Evolutionary conservation across 2,888 invertebrate genomes (phyloP), one percentile per base, ranked within the genome.

Genomic region (Xylota sylvarum): DNA sequence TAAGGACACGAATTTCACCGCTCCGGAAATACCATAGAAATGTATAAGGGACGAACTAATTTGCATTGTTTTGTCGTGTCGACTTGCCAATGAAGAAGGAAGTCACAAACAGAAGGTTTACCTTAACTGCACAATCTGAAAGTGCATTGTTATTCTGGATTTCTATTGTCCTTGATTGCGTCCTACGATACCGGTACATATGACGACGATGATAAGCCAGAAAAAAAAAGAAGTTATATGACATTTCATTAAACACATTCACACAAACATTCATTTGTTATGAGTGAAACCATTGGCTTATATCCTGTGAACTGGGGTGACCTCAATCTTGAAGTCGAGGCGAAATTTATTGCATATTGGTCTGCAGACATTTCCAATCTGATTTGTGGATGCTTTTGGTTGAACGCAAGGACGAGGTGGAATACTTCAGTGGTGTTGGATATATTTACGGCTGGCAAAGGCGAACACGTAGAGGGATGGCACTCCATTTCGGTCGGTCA

Each of bases 261-360:
- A 64, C 65, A 64, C 64, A 58, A 56, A 70, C 60, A 73, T 19
- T 35, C 35, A 10, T 23, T 14, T 43, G 12, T 40, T 60, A 48
- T 65, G 65, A 69, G 35, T 23, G 70, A 30, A 40, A 62, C 32
- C 64, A n/a, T 64, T 56, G 46, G 65, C 14, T 46, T 64, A 56
- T 56, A 76, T 55, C 35, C 43, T 46, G 55, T 35, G 46, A 46
- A 32, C 19, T 17, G 64, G 7, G 32, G 30, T 58, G 56, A 40
- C 69, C 50, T 37, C 35, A 70, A 76, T 50, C 58, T 37, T 40
- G 56, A 32, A 30, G 23, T 55, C 46, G 48, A 2, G 56, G 17
- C n/a, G 2, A 58, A 72, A 78, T 84, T 84, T 84, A 84, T 79
- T 79, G 79, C 79, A 84, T 74, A 84, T 84, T 84, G 84, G 79